Evolutionary conservation across 2,113 vertebrate species (phyloP).

Genomic region (Labeo catla): DNA sequence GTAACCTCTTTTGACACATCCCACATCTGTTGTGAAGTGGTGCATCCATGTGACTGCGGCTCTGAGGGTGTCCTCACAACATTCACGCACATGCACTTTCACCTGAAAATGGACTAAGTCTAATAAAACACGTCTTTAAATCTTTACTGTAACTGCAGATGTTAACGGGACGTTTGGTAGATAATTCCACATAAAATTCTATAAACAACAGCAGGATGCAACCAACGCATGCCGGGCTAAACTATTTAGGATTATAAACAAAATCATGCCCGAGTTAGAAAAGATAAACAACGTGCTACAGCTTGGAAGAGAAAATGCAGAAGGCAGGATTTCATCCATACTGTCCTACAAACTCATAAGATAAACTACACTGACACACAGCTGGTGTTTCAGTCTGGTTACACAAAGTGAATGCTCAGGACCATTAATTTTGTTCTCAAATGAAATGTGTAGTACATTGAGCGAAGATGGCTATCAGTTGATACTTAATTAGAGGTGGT

Average conservation of each 20-base stretch:
- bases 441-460: not conserved
- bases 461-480: not conserved
- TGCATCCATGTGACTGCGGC: not conserved
- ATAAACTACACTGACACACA: conserved; percentile 6
- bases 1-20: conserved; percentile 4
- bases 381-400: not conserved
- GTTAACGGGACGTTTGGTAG: not conserved
- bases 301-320: conserved; percentile 8
- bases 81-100: not conserved
- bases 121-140: not conserved
- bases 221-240: not conserved
- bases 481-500: not conserved
- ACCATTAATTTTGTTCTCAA: not conserved
- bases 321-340: conserved; percentile 17
- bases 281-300: conserved; percentile 37
- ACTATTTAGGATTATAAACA: conserved; percentile 39
- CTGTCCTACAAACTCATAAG: not conserved
- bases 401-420: not conserved
- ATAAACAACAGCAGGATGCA: conserved; percentile 54
- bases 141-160: not conserved
- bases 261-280: conserved; percentile 27
- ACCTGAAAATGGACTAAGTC: not conserved
- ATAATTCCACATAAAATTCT: not conserved
- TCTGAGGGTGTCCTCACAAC: not conserved
- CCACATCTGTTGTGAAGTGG: conserved; percentile 19